Evolutionary conservation across 2,888 invertebrate species (phyloP).

Genomic region (Aethes cnicana): DNA sequence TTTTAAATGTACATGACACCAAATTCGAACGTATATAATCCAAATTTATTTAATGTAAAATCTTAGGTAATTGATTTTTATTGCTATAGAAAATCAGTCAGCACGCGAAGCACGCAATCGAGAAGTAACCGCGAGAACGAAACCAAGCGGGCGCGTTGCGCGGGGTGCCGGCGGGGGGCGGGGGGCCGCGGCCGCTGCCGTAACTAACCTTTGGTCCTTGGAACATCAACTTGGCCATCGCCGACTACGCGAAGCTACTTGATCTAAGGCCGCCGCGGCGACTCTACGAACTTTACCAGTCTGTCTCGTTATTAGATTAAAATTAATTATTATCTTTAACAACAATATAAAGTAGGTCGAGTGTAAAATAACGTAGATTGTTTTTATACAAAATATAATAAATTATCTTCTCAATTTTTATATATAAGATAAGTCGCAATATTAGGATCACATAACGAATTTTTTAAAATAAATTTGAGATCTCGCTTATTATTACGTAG

Average conservation of each 20-base stretch:
- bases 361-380: slow-evolving; percentile 81
- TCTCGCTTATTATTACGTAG: slow-evolving; percentile 82
- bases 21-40: slow-evolving; percentile 83
- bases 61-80: slow-evolving; percentile 84
- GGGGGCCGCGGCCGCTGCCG: slow-evolving; percentile 40
- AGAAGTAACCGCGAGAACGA: slow-evolving; percentile 82
- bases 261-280: slow-evolving; percentile 81
- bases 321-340: slow-evolving; percentile 81
- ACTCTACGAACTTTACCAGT: slow-evolving; percentile 83
- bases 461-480: slow-evolving; percentile 81
- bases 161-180: slow-evolving; percentile 44
- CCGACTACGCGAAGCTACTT: slow-evolving; percentile 82
- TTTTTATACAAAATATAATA: slow-evolving; percentile 81
- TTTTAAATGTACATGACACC: slow-evolving; percentile 83
- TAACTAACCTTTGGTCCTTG: slow-evolving; percentile 82
- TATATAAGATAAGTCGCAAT: slow-evolving; percentile 76
- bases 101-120: slow-evolving; percentile 84
- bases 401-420: slow-evolving; percentile 77
- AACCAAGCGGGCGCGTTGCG: slow-evolving; percentile 79
- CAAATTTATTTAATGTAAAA: slow-evolving; percentile 83
- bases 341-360: slow-evolving; percentile 79
- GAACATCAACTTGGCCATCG: slow-evolving; percentile 79
- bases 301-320: slow-evolving; percentile 82
- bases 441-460: slow-evolving; percentile 78
- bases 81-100: slow-evolving; percentile 84